Conservation (phyloP, 1,140 invertebrate genomes). For the Theocolax elegans region DNA sequence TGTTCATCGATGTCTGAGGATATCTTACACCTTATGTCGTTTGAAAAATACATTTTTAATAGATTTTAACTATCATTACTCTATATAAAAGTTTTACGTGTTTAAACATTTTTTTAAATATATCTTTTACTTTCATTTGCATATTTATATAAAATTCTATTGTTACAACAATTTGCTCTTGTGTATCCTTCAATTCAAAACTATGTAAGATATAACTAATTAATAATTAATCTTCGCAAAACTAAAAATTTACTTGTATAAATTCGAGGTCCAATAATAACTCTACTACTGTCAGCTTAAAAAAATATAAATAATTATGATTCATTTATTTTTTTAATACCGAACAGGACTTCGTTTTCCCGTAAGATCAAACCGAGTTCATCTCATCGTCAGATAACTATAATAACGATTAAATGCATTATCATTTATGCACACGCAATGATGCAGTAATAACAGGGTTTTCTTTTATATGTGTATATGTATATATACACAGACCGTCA, state of each 20-base stretch:
- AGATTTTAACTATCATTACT: not conserved
- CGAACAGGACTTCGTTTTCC: slow-evolving; percentile 33
- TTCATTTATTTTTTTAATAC: slow-evolving; percentile 1
- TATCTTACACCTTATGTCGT: not conserved
- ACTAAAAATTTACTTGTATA: slow-evolving; percentile 4
- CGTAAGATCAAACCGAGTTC: slow-evolving; percentile 26
- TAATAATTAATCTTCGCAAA: not conserved
- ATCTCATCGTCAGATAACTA: slow-evolving; percentile 2
- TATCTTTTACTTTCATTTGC: slow-evolving; percentile 32
- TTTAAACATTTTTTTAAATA: slow-evolving; percentile 7
- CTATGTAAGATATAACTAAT: not conserved
- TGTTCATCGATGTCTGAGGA: slow-evolving; percentile 2
- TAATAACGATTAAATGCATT: slow-evolving; percentile 34
- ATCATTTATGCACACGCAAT: slow-evolving; percentile 44
- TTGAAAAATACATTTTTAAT: slow-evolving; percentile 21
- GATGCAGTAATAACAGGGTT: slow-evolving; percentile 49
- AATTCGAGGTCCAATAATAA: not conserved
- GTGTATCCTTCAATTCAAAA: not conserved
- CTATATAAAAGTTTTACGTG: slow-evolving; percentile 16
- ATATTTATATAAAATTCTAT: slow-evolving; percentile 15
- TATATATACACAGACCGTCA: slow-evolving; percentile 24
- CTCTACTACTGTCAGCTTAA: not conserved
- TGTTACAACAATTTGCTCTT: slow-evolving; percentile 4
- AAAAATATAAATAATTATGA: slow-evolving; percentile 34
- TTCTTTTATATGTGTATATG: slow-evolving; percentile 33